Percentiles rank a stretch among this genome's conserved stretches.
Evolutionary conservation across 2,888 invertebrate species (phyloP).

Genomic region (Amphipoea oculea): DNA sequence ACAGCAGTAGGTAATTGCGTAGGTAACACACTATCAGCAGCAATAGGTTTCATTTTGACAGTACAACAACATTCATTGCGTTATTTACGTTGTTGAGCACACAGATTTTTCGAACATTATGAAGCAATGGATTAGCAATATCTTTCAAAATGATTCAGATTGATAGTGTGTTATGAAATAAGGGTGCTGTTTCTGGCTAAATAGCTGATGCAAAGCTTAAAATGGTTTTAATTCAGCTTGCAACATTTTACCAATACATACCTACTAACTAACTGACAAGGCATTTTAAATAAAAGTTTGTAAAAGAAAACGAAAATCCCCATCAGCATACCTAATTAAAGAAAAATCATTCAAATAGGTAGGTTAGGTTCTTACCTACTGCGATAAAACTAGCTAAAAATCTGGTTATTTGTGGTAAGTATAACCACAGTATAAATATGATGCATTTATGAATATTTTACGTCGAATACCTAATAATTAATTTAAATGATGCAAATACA

Average conservation of each 20-base stretch:
- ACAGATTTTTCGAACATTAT: no score
- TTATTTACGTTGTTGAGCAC: no score
- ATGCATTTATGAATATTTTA: constrained; percentile 8
- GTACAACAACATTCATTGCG: neutral
- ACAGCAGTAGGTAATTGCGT: neutral
- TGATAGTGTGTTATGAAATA: no score
- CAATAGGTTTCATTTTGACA: neutral
- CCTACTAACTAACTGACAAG: no score
- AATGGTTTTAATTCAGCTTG: no score
- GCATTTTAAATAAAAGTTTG: no score
- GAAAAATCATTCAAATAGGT: neutral
- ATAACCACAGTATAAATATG: no score
- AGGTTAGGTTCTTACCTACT: neutral
- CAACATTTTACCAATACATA: no score
- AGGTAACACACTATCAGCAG: neutral
- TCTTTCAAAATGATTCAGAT: no score
- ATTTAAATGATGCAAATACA: constrained; percentile 41
- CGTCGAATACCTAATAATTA: constrained; percentile 32
- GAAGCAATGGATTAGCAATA: no score
- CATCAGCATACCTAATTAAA: neutral
- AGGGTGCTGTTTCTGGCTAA: no score
- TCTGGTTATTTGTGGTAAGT: neutral
- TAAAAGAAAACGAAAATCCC: neutral
- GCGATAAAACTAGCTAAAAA: neutral
- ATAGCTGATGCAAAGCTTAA: no score